Evolutionary conservation across 2,888 invertebrate species (phyloP), one percentile per base, ranked within the genome.

Genomic region (Beris morrisii): DNA sequence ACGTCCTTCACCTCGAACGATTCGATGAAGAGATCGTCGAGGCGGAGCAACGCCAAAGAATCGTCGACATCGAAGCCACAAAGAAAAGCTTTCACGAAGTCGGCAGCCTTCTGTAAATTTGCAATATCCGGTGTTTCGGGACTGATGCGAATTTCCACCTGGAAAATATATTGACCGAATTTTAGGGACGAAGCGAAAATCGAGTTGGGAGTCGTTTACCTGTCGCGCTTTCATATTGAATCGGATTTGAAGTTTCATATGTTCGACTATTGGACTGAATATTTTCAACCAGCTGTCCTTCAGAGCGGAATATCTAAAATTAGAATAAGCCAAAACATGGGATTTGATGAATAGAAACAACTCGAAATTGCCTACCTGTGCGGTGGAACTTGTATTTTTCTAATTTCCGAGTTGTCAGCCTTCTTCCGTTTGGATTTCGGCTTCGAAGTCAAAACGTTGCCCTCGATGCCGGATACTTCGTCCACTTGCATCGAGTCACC

Each of bases 271-370:
- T 0, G 99, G 97, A 56, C 93, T 92, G 77, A 96, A 96, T 72
- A 99, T 95, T 81, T 97, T 95, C 79, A 95, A 83, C 99, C 99
- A 99, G 75, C 92, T 93, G 75, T 97, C 93, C 82, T 97, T 97
- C 7, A 99, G 81, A 0, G 98, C 96, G 7, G 94, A 90, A 75
- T 93, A 95, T 78, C 99, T 85, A 74, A 13, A 79, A 77, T 53
- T 22, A 55, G 32, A 15, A 50, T n/a, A 66, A 9, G 12, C 56
- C 5, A 11, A 31, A 12, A n/a, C 32, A 11, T 28, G 22, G 12
- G 2, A 22, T 28, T 55, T 5, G 15, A 11, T 13, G 4, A 1
- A 44, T 44, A 3, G 44, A 44, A n/a, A 2, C 9, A 44, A 44
- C 2, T 9, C 9, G 44, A n/a, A 56, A 73, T 73, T 79, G 85